Evolutionary conservation across 2,113 vertebrate species (phyloP), one percentile per base, ranked within the genome.

Genomic region (Sporophila hypoxantha): DNA sequence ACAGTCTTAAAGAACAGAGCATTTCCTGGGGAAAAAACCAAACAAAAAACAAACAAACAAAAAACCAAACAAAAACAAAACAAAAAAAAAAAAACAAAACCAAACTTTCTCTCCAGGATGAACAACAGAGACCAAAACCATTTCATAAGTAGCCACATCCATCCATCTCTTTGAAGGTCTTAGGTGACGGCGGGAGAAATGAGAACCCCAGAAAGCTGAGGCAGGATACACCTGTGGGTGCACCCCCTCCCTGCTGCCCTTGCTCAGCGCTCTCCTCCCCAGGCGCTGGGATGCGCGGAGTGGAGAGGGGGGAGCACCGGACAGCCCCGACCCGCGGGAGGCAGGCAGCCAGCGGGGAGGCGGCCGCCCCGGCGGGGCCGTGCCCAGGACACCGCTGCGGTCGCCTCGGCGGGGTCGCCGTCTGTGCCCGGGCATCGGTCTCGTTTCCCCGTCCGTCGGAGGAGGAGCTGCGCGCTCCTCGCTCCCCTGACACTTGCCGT

Each of bases 281-380:
- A 12, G 61, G 12, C 1, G 60, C 41, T 4, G 65, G 50, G 50
- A 32, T 17, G 76, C 1, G 44, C 18, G 14, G 55, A 59, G 61
- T 13, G 10, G 34, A 15, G 39, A 14, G 5, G 8, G 17, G 4
- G n/a, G 50, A 17, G 57, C 16, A 7, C 8, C 15, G 12, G 7
- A 3, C 17, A 10, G 32, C 15, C 30, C 39, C 3, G 18, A 8
- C 6, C 37, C 25, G 27, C 64, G 0, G 76, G 9, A 10, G 8
- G 23, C 71, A 4, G 44, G 25, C 73, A 34, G 36, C 8, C 75
- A 12, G 56, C 16, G 6, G 22, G 19, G 9, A 47, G 11, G 64
- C 52, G 8, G 36, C 39, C 44, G 18, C 41, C n/a, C 29, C 75
- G 12, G 67, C 29, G 56, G n/a, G 41, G 14, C 52, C 29, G 32